phyloP scores from a whole-genome alignment of 2,888 invertebrate species.

The Gastrophysa polygoni region DNA sequence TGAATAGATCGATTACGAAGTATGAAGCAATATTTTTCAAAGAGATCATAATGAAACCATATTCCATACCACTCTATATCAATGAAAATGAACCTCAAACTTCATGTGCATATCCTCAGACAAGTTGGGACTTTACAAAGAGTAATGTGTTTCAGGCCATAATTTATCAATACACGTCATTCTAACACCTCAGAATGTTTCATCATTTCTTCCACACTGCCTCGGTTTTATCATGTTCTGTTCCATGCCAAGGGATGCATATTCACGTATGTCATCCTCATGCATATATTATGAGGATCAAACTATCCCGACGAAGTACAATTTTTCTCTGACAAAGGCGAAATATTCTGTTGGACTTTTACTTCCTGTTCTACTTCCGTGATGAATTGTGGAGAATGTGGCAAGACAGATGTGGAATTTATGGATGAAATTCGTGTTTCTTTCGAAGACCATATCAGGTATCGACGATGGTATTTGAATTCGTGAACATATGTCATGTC shows the following conservation, averaged over 20 bases:
- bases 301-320: not conserved
- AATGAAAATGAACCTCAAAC: not conserved
- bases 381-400: not conserved
- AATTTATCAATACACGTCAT: conserved; percentile 43
- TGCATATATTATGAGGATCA: conserved; percentile 1
- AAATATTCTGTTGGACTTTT: not conserved
- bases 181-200: conserved; percentile 36
- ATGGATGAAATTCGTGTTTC: not conserved
- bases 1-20: no score
- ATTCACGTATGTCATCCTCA: conserved; percentile 20
- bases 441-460: no score
- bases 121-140: conserved; percentile 39
- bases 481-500: no score
- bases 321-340: not conserved
- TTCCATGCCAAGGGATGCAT: conserved; percentile 12
- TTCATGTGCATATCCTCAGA: not conserved
- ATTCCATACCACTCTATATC: no score
- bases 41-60: no score
- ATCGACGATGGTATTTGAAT: no score
- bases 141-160: conserved; percentile 31
- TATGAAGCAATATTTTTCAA: no score
- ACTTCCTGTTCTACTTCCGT: not conserved
- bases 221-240: conserved; percentile 21
- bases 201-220: conserved; percentile 33
- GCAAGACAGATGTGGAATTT: not conserved